phyloP scores from a whole-genome alignment of 2,113 vertebrate species.

The Riparia riparia region DNA sequence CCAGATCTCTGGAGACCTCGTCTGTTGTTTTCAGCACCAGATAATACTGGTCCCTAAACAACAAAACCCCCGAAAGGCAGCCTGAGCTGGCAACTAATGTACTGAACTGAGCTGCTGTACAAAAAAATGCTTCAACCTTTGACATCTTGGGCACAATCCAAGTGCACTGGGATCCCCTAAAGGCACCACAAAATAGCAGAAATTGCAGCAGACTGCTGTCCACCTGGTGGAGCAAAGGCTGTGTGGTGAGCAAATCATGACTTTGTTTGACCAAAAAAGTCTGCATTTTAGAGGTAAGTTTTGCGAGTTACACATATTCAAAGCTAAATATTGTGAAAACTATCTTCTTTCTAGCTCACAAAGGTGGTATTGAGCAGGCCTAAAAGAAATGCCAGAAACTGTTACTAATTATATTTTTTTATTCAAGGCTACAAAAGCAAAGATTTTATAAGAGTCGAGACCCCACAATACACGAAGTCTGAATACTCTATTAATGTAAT shows the following conservation, averaged over 20 bases:
- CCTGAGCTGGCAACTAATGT: background rate
- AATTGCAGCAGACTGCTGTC: background rate
- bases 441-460: background rate
- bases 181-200: background rate
- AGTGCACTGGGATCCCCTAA: rapidly evolving
- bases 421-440: background rate
- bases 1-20: background rate
- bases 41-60: background rate
- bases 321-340: background rate
- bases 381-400: background rate
- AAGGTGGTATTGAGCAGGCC: background rate
- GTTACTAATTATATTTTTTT: background rate
- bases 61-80: background rate
- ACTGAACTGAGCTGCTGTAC: background rate
- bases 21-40: background rate
- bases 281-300: background rate
- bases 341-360: background rate
- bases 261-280: background rate
- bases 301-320: background rate
- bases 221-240: background rate
- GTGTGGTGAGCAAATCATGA: background rate
- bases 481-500: background rate
- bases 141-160: background rate
- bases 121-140: background rate
- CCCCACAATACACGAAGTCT: background rate